Evolutionary conservation across 2,797 vertebrate species (phyloP).

Genomic region (Mico argentatus): DNA sequence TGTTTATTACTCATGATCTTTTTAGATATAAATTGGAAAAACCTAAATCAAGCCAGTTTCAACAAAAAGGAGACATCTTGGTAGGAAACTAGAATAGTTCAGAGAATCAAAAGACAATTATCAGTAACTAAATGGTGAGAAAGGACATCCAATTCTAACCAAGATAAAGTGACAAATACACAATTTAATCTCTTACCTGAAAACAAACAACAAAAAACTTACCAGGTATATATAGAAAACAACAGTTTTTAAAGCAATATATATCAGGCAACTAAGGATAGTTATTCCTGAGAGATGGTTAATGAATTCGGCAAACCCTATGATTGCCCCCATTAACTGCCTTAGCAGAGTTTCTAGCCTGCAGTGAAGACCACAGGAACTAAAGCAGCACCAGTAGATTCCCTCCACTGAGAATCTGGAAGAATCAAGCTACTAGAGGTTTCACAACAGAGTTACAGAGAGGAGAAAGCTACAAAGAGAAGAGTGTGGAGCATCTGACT

Average conservation of each 20-base stretch:
- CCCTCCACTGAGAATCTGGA: neutral
- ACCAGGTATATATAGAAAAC: neutral
- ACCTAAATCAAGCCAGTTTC: neutral
- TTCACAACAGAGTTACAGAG: neutral
- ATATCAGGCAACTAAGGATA: neutral
- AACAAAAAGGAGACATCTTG: conserved; percentile 3
- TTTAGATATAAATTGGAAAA: neutral
- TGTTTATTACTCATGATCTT: neutral
- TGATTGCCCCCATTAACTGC: neutral
- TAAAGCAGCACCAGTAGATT: neutral
- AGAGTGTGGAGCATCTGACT: neutral
- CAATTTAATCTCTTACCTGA: neutral
- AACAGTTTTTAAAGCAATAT: neutral
- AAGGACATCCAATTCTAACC: neutral
- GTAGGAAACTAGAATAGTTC: neutral
- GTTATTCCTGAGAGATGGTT: neutral
- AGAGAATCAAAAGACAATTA: neutral
- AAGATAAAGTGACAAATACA: neutral
- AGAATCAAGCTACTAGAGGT: neutral
- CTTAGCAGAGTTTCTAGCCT: neutral
- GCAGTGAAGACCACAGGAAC: neutral
- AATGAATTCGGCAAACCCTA: neutral
- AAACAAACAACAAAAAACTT: neutral
- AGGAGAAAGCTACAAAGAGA: neutral
- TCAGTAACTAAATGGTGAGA: neutral